These are phyloP conservation scores for Gryllus longicercus DNA, from an alignment of 2,888 invertebrate genomes.

Conservation along the genomic window DNA sequence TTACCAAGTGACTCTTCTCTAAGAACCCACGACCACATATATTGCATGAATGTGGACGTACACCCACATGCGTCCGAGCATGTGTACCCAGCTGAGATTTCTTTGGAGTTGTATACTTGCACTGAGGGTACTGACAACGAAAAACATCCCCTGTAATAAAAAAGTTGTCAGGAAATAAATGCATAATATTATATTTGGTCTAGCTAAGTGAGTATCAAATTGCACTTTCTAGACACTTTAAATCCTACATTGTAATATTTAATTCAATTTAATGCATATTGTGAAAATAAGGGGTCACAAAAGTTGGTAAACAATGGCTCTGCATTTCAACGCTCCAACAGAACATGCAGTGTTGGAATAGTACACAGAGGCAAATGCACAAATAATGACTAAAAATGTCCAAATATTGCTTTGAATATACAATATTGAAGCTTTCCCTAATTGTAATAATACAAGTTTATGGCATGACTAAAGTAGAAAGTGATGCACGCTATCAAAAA, in stretches of 20 bases:
- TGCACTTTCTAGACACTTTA: background rate
- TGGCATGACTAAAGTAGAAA: no score
- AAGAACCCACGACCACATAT: conserved; percentile 62
- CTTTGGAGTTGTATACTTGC: conserved; percentile 62
- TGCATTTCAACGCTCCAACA: no score
- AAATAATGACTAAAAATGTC: no score
- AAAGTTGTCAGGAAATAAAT: background rate
- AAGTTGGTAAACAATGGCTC: background rate
- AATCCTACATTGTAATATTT: background rate
- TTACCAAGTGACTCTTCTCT: conserved; percentile 60
- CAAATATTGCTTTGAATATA: no score
- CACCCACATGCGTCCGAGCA: conserved; percentile 59
- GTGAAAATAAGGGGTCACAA: conserved; percentile 19
- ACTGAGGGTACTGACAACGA: conserved; percentile 59
- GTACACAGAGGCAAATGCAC: no score
- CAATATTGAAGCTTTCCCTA: no score
- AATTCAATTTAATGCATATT: no score
- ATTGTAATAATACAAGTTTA: no score
- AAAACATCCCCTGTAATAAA: conserved; percentile 54
- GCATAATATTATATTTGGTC: background rate
- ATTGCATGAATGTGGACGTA: conserved; percentile 55
- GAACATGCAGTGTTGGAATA: no score
- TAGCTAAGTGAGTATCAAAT: background rate
- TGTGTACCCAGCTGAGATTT: conserved; percentile 63
- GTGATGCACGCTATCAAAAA: no score